Conservation (phyloP, 2,113 vertebrate species). For the Coturnix japonica region DNA sequence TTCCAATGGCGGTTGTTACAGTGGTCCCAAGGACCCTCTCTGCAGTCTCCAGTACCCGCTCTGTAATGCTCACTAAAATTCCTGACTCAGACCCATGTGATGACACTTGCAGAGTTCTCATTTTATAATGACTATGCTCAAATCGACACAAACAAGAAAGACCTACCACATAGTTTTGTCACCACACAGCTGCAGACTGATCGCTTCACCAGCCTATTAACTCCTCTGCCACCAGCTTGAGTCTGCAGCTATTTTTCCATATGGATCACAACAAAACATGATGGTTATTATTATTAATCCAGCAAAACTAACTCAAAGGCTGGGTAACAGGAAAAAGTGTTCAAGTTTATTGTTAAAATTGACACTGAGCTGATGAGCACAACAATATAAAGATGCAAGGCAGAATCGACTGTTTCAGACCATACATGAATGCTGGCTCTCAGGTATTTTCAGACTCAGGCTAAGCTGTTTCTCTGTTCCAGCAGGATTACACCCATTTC, state of each 20-base stretch:
- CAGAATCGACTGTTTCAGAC: neutral
- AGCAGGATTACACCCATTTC: neutral
- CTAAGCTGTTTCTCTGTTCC: neutral
- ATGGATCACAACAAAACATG: neutral
- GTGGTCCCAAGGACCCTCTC: neutral
- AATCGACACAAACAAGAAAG: neutral
- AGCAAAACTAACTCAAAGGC: neutral
- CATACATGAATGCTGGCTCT: accelerated
- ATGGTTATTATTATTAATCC: neutral
- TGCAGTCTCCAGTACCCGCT: neutral
- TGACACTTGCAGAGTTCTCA: neutral
- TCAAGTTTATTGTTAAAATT: neutral
- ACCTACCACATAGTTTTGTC: neutral
- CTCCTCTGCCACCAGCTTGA: neutral
- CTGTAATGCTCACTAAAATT: neutral
- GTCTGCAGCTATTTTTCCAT: neutral
- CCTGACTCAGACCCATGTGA: neutral
- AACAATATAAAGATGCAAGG: neutral
- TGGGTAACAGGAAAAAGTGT: neutral
- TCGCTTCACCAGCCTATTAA: neutral
- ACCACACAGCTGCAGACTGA: neutral
- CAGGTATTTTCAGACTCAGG: neutral
- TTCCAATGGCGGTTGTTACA: neutral
- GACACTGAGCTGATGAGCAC: neutral
- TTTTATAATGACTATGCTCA: neutral